phyloP scores from a whole-genome alignment of 2,888 invertebrate species.

The Xylota segnis region DNA sequence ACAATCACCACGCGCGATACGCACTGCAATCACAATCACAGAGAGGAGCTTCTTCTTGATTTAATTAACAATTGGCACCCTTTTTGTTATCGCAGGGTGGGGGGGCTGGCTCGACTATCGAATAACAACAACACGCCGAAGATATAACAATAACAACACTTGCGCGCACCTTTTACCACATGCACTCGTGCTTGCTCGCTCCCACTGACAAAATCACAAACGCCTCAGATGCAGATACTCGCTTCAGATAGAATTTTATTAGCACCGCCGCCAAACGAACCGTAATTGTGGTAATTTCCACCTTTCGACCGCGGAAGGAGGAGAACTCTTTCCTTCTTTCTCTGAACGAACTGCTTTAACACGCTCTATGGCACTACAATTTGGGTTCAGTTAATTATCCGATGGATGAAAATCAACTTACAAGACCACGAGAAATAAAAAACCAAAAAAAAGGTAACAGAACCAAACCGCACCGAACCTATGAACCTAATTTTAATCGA shows the following conservation, averaged over 20 bases:
- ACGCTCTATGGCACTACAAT: constrained; percentile 40
- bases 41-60: constrained; percentile 24
- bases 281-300: constrained; percentile 47
- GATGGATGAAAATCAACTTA: constrained; percentile 54
- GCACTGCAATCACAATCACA: constrained; percentile 36
- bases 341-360: constrained; percentile 19
- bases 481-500: constrained; percentile 61
- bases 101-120: neutral
- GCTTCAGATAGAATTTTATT: constrained; percentile 24
- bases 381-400: constrained; percentile 49
- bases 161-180: constrained; percentile 31
- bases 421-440: constrained; percentile 28
- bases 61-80: constrained; percentile 41
- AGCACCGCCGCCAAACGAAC: constrained; percentile 24
- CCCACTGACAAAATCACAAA: neutral
- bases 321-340: constrained; percentile 8
- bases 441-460: too few relatives aligned
- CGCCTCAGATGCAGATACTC: constrained; percentile 25
- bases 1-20: constrained; percentile 20
- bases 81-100: neutral
- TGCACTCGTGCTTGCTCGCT: neutral
- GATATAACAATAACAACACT: constrained; percentile 40
- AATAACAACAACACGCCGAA: constrained; percentile 4
- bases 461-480: constrained; percentile 26
- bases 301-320: constrained; percentile 16